A percentile compares a stretch with the other conserved stretches of the same genome.
phyloP scores from a whole-genome alignment of 1,140 invertebrate genomes.

The Saxidomus purpurata region DNA sequence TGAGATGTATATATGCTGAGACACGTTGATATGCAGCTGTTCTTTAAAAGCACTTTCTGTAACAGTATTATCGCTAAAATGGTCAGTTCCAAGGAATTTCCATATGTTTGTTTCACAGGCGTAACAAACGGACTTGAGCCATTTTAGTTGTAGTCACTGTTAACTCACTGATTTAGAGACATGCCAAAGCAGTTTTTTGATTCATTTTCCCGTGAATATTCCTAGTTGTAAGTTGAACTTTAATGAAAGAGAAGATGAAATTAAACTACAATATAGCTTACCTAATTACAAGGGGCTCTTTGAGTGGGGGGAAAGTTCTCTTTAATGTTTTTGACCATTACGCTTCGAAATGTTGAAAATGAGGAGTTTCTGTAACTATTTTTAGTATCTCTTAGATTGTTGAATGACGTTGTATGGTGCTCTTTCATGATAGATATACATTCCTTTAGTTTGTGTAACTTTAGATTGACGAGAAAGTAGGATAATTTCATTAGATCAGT shows the following conservation, averaged over 20 bases:
- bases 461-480: background rate
- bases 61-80: constrained; percentile 10
- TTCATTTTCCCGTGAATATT: too few relatives aligned
- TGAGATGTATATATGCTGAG: background rate
- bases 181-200: background rate
- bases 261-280: too few relatives aligned
- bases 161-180: background rate
- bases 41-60: background rate
- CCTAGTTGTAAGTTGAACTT: too few relatives aligned
- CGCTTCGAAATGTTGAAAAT: too few relatives aligned
- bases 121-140: background rate
- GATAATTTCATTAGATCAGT: too few relatives aligned
- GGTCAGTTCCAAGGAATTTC: background rate
- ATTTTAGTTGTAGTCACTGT: background rate
- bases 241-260: too few relatives aligned
- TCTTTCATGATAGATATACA: background rate
- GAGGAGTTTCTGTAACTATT: too few relatives aligned
- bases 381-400: too few relatives aligned
- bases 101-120: background rate
- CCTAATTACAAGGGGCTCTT: too few relatives aligned
- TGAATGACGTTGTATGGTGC: background rate
- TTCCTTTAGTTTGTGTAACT: background rate
- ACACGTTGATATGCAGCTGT: background rate
- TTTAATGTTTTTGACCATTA: too few relatives aligned
- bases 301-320: too few relatives aligned